Base-by-base conservation (phyloP, 1,140 invertebrate genomes). In the Forficula auricularia region DNA sequence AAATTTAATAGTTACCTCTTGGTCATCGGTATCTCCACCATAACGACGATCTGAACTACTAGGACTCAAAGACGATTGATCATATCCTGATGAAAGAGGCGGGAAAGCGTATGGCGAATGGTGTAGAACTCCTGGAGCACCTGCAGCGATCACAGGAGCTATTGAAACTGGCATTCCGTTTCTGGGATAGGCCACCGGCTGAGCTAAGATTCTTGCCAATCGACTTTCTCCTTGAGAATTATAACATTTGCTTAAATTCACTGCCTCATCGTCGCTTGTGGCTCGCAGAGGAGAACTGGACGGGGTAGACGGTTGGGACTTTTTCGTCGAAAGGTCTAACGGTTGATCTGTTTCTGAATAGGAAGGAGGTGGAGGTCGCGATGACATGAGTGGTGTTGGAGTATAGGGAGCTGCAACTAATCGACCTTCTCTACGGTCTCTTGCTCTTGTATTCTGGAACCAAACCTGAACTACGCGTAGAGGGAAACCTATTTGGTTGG, bases 371-470 rank as follows among this genome's bases (percentile, higher is more conserved):
- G 49, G 57, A 42, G 51, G 52, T 55, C 38, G 56, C 31, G 3
- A 10, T 4, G 30, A 35, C 42, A 51, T 39, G 32, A 39, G 19
- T 1, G 19, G 7, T n/a, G 49, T n/a, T 13, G 49, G 42, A 19
- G 71, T 57, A 33, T 70, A 65, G 3, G 68, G 67, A 20, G 73
- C 61, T 32, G 71, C 56, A 15, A 67, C 65, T 14, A 75, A 64
- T 42, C 75, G 62, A 7, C 74, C 76, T 54, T 79, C 77, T 48
- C 86, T 70, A 19, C 89, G 73, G 56, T 94, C 88, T 27, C 91
- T 71, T 0, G 91, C 92, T 41, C 92, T 71, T 51, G 87, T 91
- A 62, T 98, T 97, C 67, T 98, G 94, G 60, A 98, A 98, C 92
- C 94, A 98, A 3, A 86, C 82, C 64, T 96, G 91, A 4, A 98